Conservation (phyloP, 2,113 vertebrate species). For the Dissostichus mawsoni region DNA sequence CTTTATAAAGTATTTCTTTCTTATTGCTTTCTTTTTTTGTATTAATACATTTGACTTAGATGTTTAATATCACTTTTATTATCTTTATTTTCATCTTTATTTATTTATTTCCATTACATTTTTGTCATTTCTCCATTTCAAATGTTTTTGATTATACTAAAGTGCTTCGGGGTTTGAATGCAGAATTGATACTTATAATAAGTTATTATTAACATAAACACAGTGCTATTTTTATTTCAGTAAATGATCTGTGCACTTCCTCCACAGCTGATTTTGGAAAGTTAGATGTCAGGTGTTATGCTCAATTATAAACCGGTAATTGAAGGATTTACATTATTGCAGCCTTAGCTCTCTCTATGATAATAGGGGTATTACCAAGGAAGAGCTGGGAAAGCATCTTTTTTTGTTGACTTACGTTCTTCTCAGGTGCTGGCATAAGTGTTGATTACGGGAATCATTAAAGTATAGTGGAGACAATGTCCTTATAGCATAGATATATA, state of each 20-base stretch:
- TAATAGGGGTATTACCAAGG: constrained; percentile 60
- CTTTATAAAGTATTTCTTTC: too few relatives aligned
- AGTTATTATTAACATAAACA: constrained; percentile 10
- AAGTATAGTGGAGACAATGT: constrained; percentile 49
- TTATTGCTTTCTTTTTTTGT: too few relatives aligned
- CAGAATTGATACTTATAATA: neutral
- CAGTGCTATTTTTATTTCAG: neutral
- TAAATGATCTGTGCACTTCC: constrained; percentile 26
- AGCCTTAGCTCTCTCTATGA: constrained; percentile 66
- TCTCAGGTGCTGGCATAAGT: constrained; percentile 45
- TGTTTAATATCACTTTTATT: too few relatives aligned
- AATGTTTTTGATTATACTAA: neutral
- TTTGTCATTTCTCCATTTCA: too few relatives aligned
- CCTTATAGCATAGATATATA: constrained; percentile 64
- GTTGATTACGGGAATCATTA: constrained; percentile 65
- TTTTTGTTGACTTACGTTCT: constrained; percentile 76
- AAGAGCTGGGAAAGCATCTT: constrained; percentile 60
- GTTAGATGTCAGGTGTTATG: constrained; percentile 65
- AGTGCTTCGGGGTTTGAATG: neutral
- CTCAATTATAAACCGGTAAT: constrained; percentile 56
- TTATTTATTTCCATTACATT: too few relatives aligned
- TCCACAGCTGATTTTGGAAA: constrained; percentile 56
- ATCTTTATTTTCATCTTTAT: too few relatives aligned
- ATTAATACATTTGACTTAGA: too few relatives aligned
- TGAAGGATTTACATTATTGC: constrained; percentile 73